These are phyloP conservation scores for Conopomorpha cramerella DNA, from an alignment of 1,140 invertebrate species.

Conservation along the genomic window DNA sequence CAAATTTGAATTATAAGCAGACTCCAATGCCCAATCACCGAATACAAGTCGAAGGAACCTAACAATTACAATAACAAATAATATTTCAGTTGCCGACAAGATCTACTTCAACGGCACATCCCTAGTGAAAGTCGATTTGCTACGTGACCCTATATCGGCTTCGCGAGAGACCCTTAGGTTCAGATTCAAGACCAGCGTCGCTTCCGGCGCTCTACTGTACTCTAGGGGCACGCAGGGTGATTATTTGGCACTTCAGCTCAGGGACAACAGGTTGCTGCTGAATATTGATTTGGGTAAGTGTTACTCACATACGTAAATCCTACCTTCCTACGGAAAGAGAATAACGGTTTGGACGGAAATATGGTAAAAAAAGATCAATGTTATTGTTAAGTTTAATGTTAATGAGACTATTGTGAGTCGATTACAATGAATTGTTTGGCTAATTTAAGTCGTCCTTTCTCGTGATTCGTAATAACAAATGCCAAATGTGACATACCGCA, in stretches of 20 bases:
- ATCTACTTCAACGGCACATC: slow-evolving; percentile 85
- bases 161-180: slow-evolving; percentile 84
- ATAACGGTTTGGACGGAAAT: no score
- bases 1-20: no score
- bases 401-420: no score
- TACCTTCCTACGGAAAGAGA: slow-evolving; percentile 7
- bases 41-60: no score
- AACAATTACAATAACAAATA: no score
- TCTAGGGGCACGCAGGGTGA: slow-evolving; percentile 93
- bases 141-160: slow-evolving; percentile 77
- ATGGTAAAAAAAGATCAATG: no score
- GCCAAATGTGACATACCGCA: no score
- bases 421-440: no score
- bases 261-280: slow-evolving; percentile 86
- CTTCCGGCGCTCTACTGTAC: slow-evolving; percentile 90
- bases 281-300: slow-evolving; percentile 85
- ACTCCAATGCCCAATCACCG: no score
- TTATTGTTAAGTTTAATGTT: no score
- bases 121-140: slow-evolving; percentile 75
- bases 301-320: not conserved
- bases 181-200: slow-evolving; percentile 89
- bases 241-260: slow-evolving; percentile 87
- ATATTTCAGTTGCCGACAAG: slow-evolving; percentile 77
- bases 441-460: no score
- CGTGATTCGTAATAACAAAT: no score